Percentiles rank a stretch among this genome's conserved stretches.
Conservation (phyloP, 2,797 vertebrate genomes). For the Poecilia picta region DNA sequence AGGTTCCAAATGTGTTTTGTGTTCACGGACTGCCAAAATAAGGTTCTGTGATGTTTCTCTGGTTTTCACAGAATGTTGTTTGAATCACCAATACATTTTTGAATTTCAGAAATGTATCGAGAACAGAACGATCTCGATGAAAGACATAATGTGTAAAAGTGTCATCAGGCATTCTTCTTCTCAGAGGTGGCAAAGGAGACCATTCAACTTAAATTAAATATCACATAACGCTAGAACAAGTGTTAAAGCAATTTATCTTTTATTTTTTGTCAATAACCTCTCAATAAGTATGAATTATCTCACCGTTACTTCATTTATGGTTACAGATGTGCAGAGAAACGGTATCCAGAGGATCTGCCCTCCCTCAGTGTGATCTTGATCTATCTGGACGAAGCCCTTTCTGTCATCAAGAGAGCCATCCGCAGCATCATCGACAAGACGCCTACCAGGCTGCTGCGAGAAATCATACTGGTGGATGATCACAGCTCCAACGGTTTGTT, state of each 20-base stretch:
- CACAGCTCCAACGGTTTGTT: slow-evolving; percentile 78
- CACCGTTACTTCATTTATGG: neutral
- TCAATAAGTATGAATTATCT: too few relatives aligned
- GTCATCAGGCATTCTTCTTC: too few relatives aligned
- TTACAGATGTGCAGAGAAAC: slow-evolving; percentile 77
- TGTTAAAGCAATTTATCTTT: neutral
- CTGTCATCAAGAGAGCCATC: slow-evolving; percentile 80
- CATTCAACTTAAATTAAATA: too few relatives aligned
- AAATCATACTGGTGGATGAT: slow-evolving; percentile 86
- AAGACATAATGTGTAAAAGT: too few relatives aligned
- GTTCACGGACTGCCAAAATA: neutral
- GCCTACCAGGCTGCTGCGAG: slow-evolving; percentile 75
- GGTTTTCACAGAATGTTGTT: neutral
- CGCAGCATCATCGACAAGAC: slow-evolving; percentile 81
- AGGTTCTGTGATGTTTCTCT: neutral
- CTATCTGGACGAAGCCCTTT: slow-evolving; percentile 84
- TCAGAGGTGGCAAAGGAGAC: too few relatives aligned
- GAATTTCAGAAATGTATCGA: neutral
- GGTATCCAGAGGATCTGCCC: slow-evolving; percentile 77
- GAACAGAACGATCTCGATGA: too few relatives aligned
- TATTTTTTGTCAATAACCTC: neutral
- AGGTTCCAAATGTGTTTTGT: neutral
- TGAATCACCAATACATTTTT: neutral
- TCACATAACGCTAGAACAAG: too few relatives aligned
- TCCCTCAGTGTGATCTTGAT: slow-evolving; percentile 81